Evolutionary conservation across 2,113 vertebrate species (phyloP), one percentile per base, ranked within the genome.

Genomic region (Phylloscopus whistleri): DNA sequence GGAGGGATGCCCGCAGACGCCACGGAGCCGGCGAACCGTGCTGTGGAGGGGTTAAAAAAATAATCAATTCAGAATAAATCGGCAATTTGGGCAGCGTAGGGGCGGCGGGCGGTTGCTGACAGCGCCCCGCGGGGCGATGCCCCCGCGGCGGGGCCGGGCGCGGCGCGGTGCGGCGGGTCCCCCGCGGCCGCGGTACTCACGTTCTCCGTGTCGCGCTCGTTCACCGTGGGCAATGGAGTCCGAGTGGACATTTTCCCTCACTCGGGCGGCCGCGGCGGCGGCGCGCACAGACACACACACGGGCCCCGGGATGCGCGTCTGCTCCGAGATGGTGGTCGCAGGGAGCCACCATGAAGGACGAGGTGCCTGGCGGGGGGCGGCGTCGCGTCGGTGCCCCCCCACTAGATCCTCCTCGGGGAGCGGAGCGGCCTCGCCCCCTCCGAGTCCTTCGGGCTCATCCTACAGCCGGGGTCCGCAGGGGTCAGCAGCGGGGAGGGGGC

Each of bases 171-270:
- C 53, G 44, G 81, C 43, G 43, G 59, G 66, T 30, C 78, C 76
- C 92, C 80, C 68, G 30, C 73, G 55, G 82, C 68, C 74, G 43
- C 59, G 60, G 26, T 90, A 99, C 99, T 99, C 96, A 99, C 99
- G 96, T 99, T 99, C 96, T 99, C 99, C 33, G 99, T 97, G 98
- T 98, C 98, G 92, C 99, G 98, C 87, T 99, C 99, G 96, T 99
- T 99, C 94, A 99, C 99, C 73, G 99, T 99, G 12, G 99, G 99
- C 95, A 99, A 95, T 59, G 98, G 98, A 94, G 99, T 99, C 98
- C 99, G 98, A 94, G 99, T 98, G 98, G 99, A 99, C 99, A 99
- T 99, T 95, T 98, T 98, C 84, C 80, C 94, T 89, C 92, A 70
- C 93, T 93, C 87, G 84, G 78, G 67, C 95, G 74, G 95, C 33